A percentile compares a stretch with the other conserved stretches of the same genome.
Conservation (phyloP, 2,888 invertebrate species). For the Dasysyrphus tricinctus region DNA sequence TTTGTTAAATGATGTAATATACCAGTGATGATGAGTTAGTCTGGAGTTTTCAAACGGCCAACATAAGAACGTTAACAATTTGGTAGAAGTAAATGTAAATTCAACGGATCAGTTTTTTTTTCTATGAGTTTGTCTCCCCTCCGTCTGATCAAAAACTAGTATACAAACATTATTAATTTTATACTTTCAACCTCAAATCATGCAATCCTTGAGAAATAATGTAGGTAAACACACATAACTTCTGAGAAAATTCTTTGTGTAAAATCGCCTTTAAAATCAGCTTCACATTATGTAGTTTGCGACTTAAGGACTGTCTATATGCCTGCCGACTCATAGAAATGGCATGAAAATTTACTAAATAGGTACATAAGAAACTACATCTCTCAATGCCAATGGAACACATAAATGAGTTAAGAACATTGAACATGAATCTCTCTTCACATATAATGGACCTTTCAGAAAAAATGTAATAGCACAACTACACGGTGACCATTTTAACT, state of each 20-base stretch:
- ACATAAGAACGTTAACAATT: no score
- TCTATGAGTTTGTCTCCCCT: no score
- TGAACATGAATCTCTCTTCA: slow-evolving; percentile 32
- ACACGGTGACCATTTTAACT: background rate
- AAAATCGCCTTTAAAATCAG: slow-evolving; percentile 45
- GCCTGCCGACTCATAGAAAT: background rate
- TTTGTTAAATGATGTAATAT: no score
- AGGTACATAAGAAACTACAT: slow-evolving; percentile 1
- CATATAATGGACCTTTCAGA: slow-evolving; percentile 26
- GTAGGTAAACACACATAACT: background rate
- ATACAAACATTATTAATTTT: no score
- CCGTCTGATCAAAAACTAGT: no score
- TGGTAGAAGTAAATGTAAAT: no score
- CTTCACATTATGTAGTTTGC: slow-evolving; percentile 26
- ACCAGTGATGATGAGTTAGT: no score
- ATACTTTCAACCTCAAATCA: background rate
- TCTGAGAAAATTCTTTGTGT: slow-evolving; percentile 9
- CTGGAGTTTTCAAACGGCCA: no score
- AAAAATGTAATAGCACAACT: slow-evolving; percentile 26
- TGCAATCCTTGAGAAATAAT: background rate
- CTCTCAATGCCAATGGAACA: slow-evolving; percentile 21
- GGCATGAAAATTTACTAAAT: slow-evolving; percentile 28
- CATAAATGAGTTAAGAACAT: slow-evolving; percentile 36
- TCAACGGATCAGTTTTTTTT: no score
- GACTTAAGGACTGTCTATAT: slow-evolving; percentile 7